A percentile compares a stretch with the other conserved stretches of the same genome.
These are phyloP conservation scores for Peucedramus taeniatus DNA, from an alignment of 2,113 vertebrate species.

Conservation along the genomic window DNA sequence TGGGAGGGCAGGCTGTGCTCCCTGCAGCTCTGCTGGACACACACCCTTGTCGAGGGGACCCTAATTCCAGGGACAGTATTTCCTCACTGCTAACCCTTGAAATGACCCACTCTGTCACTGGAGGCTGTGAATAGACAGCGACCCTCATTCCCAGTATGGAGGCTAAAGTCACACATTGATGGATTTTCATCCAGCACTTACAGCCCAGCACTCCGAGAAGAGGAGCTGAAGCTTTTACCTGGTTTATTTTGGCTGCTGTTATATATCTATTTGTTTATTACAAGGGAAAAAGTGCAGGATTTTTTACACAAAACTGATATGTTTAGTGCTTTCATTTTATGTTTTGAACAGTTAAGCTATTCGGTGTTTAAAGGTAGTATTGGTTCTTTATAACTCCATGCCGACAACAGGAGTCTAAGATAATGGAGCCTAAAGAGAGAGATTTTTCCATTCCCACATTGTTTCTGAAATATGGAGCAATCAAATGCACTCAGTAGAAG, in stretches of 20 bases:
- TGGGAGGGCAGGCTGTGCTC: background rate
- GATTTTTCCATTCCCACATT: slow-evolving; percentile 22
- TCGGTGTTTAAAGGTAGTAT: slow-evolving; percentile 15
- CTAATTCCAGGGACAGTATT: background rate
- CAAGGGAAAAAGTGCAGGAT: background rate
- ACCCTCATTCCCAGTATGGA: fast-evolving
- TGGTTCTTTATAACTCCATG: slow-evolving; percentile 30
- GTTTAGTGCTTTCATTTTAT: slow-evolving; percentile 59
- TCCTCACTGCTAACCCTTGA: background rate
- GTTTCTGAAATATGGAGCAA: slow-evolving; percentile 56
- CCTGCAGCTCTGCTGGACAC: background rate
- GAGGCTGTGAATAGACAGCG: background rate
- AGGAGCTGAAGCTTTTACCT: background rate
- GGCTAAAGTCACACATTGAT: background rate
- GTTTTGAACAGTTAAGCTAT: slow-evolving; percentile 49
- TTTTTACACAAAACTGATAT: slow-evolving; percentile 36
- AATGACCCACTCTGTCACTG: background rate
- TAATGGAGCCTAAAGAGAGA: slow-evolving; percentile 58
- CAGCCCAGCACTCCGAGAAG: background rate
- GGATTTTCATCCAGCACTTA: background rate
- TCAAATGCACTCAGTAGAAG: slow-evolving; percentile 49
- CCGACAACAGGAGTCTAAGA: slow-evolving; percentile 5
- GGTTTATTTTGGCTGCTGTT: slow-evolving; percentile 12
- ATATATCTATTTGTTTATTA: slow-evolving; percentile 46
- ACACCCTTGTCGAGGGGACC: background rate